Evolutionary conservation across 2,113 vertebrate genomes (phyloP), one percentile per base, ranked within the genome.

Genomic region (Elephas maximus): DNA sequence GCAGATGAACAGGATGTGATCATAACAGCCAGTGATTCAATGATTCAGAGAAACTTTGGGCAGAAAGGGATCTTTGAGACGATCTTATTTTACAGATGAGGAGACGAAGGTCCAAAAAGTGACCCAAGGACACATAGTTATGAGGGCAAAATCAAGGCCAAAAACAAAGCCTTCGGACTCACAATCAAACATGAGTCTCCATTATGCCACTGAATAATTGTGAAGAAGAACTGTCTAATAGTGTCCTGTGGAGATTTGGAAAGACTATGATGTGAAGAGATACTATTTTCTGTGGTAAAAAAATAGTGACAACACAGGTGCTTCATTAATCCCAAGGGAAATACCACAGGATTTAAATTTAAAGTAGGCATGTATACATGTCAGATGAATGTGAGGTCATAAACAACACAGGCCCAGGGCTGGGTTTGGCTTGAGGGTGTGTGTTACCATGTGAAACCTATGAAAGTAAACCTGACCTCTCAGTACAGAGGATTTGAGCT

Each of bases 111-210:
- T 26, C 80, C 23, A 78, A 71, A 83, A 96, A 41, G 48, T 37
- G 48, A 74, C n/a, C 17, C 18, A 74, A 81, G 20, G 45, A 53
- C 44, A 88, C 44, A 80, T 6, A 62, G 33, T 4, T 45, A 4
- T 57, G 57, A 94, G 23, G n/a, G 26, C n/a, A 84, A 92, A 85
- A 93, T 74, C 26, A 67, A 90, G 83, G 24, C 20, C n/a, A 96
- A 79, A 63, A 88, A 76, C 37, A 87, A 71, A 81, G 48, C 12
- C 44, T 60, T 69, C 48, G 74, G 84, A 82, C 17, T 20, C 11
- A 41, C 44, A 90, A 87, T 89, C 67, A 79, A 88, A 93, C 84
- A 1, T 30, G 2, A 45, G 15, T 65, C 21, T 69, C 79, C 53
- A 69, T 53, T 1, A 60, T 14, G 37, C 65, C 74, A 74, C 0